Evolutionary conservation across 1,140 invertebrate genomes (phyloP).

Genomic region (Bombus turneri): DNA sequence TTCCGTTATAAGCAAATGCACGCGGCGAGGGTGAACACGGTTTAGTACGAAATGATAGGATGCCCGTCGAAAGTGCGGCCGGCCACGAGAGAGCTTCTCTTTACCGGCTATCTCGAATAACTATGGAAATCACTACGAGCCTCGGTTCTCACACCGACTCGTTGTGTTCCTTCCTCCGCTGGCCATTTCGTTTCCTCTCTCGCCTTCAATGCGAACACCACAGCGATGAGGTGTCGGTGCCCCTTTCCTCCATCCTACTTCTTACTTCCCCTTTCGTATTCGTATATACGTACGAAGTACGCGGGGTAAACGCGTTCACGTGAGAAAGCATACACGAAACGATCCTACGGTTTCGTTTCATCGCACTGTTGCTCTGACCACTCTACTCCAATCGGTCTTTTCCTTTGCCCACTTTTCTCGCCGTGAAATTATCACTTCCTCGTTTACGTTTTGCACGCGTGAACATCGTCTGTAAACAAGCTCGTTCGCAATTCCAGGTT

Average conservation of each 20-base stretch:
- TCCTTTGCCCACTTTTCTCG: conserved; percentile 39
- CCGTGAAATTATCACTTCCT: conserved; percentile 58
- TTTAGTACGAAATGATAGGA: conserved; percentile 69
- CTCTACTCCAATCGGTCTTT: background rate
- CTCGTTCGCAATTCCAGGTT: background rate
- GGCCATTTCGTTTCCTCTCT: conserved; percentile 59
- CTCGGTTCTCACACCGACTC: conserved; percentile 74
- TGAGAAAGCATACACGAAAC: conserved; percentile 52
- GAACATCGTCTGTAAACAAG: conserved; percentile 10
- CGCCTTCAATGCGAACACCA: conserved; percentile 42
- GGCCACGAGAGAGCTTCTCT: conserved; percentile 60
- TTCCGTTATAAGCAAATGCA: conserved; percentile 43
- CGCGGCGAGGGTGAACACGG: conserved; percentile 48
- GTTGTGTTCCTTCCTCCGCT: conserved; percentile 50
- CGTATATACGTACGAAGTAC: background rate
- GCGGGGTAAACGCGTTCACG: conserved; percentile 29
- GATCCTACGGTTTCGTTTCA: conserved; percentile 53
- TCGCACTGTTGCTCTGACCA: conserved; percentile 5
- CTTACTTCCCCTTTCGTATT: background rate
- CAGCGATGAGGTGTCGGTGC: background rate
- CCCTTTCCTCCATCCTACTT: conserved; percentile 9
- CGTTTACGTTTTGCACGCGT: conserved; percentile 35
- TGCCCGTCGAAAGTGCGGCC: conserved; percentile 55
- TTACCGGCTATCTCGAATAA: conserved; percentile 74
- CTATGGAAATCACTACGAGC: conserved; percentile 75